Percentiles rank a stretch among this genome's conserved stretches.
Evolutionary conservation across 92 coral and sea anemone genomes (phyloP).

Genomic region (Metridium senile): DNA sequence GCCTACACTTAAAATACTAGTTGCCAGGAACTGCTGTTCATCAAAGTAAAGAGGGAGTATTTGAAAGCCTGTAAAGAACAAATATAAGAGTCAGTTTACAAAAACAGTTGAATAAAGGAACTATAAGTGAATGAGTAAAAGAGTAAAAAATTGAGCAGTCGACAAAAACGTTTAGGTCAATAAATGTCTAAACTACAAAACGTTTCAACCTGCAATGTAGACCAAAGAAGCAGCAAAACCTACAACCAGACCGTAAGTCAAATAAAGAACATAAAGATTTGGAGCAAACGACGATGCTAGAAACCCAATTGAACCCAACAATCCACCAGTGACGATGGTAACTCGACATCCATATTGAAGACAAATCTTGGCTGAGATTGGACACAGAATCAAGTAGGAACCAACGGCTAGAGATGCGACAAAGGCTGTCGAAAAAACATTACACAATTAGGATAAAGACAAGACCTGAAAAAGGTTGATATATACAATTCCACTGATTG

Average conservation of each 20-base stretch:
- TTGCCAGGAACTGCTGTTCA: constrained; percentile 34
- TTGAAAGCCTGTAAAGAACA: constrained; percentile 3
- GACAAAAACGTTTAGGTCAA: not conserved
- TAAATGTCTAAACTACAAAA: no score
- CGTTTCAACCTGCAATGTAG: constrained; percentile 20
- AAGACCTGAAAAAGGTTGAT: no score
- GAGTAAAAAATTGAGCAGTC: no score
- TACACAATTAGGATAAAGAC: no score
- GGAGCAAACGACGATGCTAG: constrained; percentile 31
- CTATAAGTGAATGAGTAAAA: constrained; percentile 60
- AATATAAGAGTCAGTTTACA: constrained; percentile 3
- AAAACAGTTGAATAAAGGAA: constrained; percentile 41
- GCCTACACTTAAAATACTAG: constrained; percentile 10
- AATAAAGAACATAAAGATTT: constrained; percentile 25
- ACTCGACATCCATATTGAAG: not conserved
- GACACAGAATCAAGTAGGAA: not conserved
- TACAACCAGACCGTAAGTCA: constrained; percentile 32
- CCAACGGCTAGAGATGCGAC: not conserved
- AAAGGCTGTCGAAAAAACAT: not conserved
- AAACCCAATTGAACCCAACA: constrained; percentile 20
- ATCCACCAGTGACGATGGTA: constrained; percentile 27
- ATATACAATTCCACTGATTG: no score
- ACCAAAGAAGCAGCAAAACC: constrained; percentile 31
- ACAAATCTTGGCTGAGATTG: constrained; percentile 2
- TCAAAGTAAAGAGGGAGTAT: constrained; percentile 40